Evolutionary conservation across 2,113 vertebrate genomes (phyloP), one percentile per base, ranked within the genome.

Genomic region (Gyps fulvus): DNA sequence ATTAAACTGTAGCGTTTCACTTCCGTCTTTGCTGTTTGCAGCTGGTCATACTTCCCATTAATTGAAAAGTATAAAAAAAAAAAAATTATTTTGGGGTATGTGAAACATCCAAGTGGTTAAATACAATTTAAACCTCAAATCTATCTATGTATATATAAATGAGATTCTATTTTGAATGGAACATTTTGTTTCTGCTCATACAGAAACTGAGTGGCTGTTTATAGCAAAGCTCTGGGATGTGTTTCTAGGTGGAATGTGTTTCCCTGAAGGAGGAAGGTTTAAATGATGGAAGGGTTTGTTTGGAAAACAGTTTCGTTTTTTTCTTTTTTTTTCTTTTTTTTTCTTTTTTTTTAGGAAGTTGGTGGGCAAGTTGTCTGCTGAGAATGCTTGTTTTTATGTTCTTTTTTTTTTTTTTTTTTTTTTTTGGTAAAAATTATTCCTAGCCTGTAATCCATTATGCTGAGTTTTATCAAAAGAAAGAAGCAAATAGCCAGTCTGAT

Each of bases 401-500:
- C 1, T 38, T 25, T 65, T 55, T 36, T 47, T 36, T 65, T 55
- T n/a, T n/a, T n/a, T 36, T 36, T 36, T 25, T 65, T 55, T 36
- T 62, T 50, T 73, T 66, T 13, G 2, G 76, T 82, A n/a, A 69
- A 90, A 89, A 42, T 50, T 19, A 36, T 74, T 84, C 38, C 43
- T 91, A 93, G 95, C 57, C 62, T 91, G 92, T 96, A 55, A 89
- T 93, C 65, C 95, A 7, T 86, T 89, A 62, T 72, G 72, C 78
- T 95, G 93, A 95, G 87, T 86, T 93, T 90, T 94, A 88, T 93
- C 90, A 84, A 87, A 95, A 72, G 92, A 95, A 91, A 92, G 91
- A 95, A 96, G 82, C 93, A 97, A 96, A 88, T 96, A 96, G 95
- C 93, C 96, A 95, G 94, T 96, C 95, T 97, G 82, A 89, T 77